These are phyloP conservation scores for Rutilus rutilus DNA, from an alignment of 2,113 vertebrate species.

Conservation along the genomic window DNA sequence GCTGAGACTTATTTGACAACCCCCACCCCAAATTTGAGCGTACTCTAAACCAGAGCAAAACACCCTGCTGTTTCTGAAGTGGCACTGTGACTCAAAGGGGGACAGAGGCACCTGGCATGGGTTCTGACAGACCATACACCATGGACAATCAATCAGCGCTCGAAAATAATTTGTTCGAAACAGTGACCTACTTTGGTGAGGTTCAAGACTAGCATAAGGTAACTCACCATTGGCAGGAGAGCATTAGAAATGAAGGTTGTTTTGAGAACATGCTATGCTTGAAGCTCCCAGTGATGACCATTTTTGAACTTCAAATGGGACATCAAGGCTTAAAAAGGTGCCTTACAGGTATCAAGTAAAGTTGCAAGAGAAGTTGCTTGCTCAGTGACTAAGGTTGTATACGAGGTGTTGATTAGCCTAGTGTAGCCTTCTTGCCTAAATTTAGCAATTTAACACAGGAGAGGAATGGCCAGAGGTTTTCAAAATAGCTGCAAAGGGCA, in stretches of 20 bases:
- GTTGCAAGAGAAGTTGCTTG: not conserved
- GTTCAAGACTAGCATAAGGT: constrained; percentile 3
- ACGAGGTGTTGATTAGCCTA: not conserved
- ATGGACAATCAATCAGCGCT: not conserved
- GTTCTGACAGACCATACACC: not conserved
- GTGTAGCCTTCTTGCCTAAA: not conserved
- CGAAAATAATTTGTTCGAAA: constrained; percentile 3
- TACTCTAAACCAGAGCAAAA: constrained; percentile 1
- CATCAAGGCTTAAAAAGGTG: not conserved
- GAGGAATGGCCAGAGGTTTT: not conserved
- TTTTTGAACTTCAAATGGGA: not conserved
- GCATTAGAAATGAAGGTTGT: not conserved
- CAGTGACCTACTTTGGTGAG: constrained; percentile 16
- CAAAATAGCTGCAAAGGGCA: not conserved
- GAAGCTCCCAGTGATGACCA: not conserved
- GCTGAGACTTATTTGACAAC: not conserved
- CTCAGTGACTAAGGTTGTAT: not conserved
- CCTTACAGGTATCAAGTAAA: not conserved
- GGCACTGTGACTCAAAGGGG: not conserved
- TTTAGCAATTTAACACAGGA: not conserved
- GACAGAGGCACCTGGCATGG: not conserved
- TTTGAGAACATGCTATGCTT: not conserved
- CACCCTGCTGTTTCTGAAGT: not conserved
- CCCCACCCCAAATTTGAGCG: not conserved
- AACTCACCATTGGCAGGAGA: not conserved